Base-by-base conservation (phyloP, 1,140 invertebrate species). In the Drosophila parvula region DNA sequence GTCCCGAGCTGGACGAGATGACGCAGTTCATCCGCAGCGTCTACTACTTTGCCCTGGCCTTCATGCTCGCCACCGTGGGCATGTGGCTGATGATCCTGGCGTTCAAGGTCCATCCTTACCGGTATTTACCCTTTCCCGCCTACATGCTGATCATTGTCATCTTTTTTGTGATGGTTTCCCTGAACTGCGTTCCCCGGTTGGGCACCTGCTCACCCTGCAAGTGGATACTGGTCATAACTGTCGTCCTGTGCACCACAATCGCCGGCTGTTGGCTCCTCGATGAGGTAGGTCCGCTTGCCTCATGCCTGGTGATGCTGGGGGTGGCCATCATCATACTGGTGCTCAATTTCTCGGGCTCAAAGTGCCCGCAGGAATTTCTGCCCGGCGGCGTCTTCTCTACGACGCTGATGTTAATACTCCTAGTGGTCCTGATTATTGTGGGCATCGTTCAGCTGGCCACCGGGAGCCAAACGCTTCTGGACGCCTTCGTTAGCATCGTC, bases 331-430 rank as follows among this genome's bases (percentile, higher is more conserved):
- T 44, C 9, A 30, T 65, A 2, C 2, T 75, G 8, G 3, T 74
- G 4, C 74, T 77, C 3, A 76, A 77, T 34, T 77, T 77, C n/a
- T 55, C 62, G 8, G 74, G 74, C 0, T 63, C 74, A 11, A 76
- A 53, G 27, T 77, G 74, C 30, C 74, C 74, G 30, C 62, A 59
- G 30, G 73, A 68, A 5, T 32, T 55, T 10, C 32, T 77, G 55
- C 74, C 73, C 18, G 74, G 74, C 8, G 74, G 74, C 5, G 62
- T 77, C 0, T 28, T 30, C 22, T 77, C 74, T 11, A 77, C 62
- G 4, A 10, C 34, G 4, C 44, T 68, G 8, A 77, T 77, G 74
- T 48, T 68, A 1, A 4, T 30, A 3, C 48, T 78, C 9, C 12
- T 69, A 0, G 4, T 30, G 7, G 12, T 34, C 3, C 34, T 78